These are phyloP conservation scores for Piprites chloris DNA, from an alignment of 2,113 vertebrate genomes.

Conservation along the genomic window DNA sequence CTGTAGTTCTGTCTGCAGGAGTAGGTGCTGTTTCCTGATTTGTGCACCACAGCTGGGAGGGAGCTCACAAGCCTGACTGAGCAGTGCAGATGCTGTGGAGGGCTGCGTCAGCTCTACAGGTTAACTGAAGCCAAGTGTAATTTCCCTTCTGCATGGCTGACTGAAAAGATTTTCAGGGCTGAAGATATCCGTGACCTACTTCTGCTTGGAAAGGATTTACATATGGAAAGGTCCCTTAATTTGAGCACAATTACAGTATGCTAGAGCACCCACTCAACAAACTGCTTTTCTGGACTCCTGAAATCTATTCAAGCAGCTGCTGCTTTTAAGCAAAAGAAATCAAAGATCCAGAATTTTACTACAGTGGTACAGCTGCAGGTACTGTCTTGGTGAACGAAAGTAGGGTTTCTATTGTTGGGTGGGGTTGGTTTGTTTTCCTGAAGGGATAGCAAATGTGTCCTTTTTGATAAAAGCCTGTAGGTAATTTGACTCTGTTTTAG, in stretches of 20 bases:
- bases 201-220: slow-evolving; percentile 12
- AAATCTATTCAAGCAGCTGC: neutral
- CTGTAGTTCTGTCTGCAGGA: fast-evolving
- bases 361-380: neutral
- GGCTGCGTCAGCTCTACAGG: neutral
- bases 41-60: fast-evolving
- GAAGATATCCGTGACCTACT: neutral
- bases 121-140: neutral
- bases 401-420: neutral
- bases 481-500: neutral
- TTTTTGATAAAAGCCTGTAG: neutral
- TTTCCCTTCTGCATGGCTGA: neutral
- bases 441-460: neutral
- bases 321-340: neutral
- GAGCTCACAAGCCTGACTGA: fast-evolving
- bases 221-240: neutral
- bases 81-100: neutral
- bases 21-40: neutral
- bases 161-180: slow-evolving; percentile 10
- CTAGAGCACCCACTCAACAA: neutral
- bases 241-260: neutral
- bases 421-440: neutral
- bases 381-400: neutral
- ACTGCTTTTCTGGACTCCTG: neutral
- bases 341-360: neutral